Conservation (phyloP, 1,140 invertebrate species). For the Drosophila kurseongensis region DNA sequence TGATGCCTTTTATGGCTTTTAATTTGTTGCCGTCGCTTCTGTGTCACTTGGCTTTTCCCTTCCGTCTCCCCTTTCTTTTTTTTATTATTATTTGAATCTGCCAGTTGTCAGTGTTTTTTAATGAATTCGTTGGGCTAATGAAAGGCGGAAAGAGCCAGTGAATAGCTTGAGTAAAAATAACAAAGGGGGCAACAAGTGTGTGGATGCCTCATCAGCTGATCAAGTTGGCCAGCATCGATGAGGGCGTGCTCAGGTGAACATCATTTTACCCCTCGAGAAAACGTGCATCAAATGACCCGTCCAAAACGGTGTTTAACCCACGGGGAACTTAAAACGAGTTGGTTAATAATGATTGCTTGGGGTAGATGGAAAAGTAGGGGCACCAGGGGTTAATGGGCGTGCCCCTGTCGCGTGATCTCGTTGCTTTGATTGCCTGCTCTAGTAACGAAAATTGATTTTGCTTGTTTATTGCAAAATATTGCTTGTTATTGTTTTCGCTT, state of each 20-base stretch:
- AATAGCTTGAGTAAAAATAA: slow-evolving; percentile 3
- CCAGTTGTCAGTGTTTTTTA: slow-evolving; percentile 43
- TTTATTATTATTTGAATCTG: slow-evolving; percentile 47
- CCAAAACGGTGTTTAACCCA: background rate
- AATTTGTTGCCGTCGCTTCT: slow-evolving; percentile 70
- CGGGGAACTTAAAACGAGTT: background rate
- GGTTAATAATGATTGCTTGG: background rate
- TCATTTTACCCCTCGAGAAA: background rate
- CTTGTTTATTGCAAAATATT: slow-evolving; percentile 66
- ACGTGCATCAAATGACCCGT: slow-evolving; percentile 8
- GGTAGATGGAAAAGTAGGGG: background rate
- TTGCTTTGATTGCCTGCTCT: slow-evolving; percentile 43
- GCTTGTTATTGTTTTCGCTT: slow-evolving; percentile 45
- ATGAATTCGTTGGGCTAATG: slow-evolving; percentile 65
- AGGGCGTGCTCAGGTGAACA: slow-evolving; percentile 1
- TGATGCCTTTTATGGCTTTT: slow-evolving; percentile 80
- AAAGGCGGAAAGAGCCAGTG: slow-evolving; percentile 24
- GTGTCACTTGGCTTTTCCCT: slow-evolving; percentile 38
- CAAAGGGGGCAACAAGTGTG: slow-evolving; percentile 54
- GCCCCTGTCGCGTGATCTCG: slow-evolving; percentile 32
- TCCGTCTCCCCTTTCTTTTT: slow-evolving; percentile 22
- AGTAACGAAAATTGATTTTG: slow-evolving; percentile 67
- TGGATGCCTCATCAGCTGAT: slow-evolving; percentile 31
- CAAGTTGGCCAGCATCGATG: slow-evolving; percentile 22
- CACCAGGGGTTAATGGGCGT: slow-evolving; percentile 29